These are phyloP conservation scores for Malurus splendens DNA, from an alignment of 2,797 vertebrate species.

Conservation along the genomic window DNA sequence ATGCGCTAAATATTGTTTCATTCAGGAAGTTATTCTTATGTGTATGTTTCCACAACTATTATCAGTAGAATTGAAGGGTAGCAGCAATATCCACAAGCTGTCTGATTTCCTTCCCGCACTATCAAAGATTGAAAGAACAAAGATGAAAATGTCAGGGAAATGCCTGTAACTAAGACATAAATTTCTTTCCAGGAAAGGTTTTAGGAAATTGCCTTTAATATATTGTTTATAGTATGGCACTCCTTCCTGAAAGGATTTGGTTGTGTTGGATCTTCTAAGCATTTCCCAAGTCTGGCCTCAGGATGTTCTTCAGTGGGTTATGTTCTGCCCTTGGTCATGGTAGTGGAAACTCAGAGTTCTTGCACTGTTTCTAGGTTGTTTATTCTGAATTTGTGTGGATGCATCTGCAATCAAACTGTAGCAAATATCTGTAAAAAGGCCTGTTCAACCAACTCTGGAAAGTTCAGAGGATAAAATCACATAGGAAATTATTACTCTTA, in stretches of 20 bases:
- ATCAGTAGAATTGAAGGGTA: conserved; percentile 68
- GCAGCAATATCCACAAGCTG: conserved; percentile 73
- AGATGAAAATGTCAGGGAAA: conserved; percentile 74
- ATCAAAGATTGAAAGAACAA: conserved; percentile 76
- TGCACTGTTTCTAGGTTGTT: background rate
- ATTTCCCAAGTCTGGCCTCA: background rate
- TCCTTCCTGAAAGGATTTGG: background rate
- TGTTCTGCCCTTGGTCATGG: background rate
- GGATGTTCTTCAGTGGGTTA: background rate
- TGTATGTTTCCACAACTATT: conserved; percentile 86
- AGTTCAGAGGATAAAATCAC: background rate
- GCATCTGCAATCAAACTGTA: background rate
- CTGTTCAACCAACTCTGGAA: background rate
- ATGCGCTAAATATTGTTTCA: conserved; percentile 74
- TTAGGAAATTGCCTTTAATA: conserved; percentile 56
- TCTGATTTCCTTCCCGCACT: conserved; percentile 76
- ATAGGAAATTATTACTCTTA: background rate
- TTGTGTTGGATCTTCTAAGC: conserved; percentile 7
- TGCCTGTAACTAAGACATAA: conserved; percentile 66
- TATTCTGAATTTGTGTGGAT: background rate
- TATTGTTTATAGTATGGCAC: background rate
- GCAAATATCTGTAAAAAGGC: background rate
- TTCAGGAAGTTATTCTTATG: conserved; percentile 87
- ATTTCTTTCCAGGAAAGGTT: conserved; percentile 46
- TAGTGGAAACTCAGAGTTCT: background rate